Percentiles rank a stretch among this genome's conserved stretches.
Evolutionary conservation across 2,797 vertebrate species (phyloP).

Genomic region (Aselliscus stoliczkanus): DNA sequence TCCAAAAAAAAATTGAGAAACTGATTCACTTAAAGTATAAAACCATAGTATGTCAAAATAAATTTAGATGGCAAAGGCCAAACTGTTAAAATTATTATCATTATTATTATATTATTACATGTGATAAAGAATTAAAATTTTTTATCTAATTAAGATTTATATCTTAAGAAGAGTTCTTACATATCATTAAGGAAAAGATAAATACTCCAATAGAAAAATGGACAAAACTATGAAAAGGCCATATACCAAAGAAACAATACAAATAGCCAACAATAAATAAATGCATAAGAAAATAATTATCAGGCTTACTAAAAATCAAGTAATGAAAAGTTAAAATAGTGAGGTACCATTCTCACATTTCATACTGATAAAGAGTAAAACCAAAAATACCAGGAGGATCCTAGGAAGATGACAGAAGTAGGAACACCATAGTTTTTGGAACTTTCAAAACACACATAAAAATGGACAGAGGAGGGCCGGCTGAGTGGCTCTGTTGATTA

Average conservation of each 20-base stretch:
- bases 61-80: background rate
- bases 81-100: background rate
- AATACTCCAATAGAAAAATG: background rate
- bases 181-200: background rate
- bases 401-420: background rate
- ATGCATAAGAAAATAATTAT: background rate
- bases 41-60: background rate
- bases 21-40: background rate
- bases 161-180: background rate
- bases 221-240: background rate
- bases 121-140: background rate
- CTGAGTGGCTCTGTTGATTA: no score
- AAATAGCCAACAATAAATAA: background rate
- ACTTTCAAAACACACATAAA: background rate
- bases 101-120: background rate
- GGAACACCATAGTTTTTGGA: background rate
- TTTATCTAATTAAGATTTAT: no score
- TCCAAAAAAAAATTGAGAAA: background rate
- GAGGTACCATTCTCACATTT: background rate
- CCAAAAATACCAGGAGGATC: background rate
- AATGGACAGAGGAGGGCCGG: background rate
- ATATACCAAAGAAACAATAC: background rate
- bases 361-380: background rate
- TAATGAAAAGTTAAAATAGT: background rate
- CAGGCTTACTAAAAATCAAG: background rate